phyloP scores from a whole-genome alignment of 2,797 vertebrate genomes.

The Sebastolobus alascanus region DNA sequence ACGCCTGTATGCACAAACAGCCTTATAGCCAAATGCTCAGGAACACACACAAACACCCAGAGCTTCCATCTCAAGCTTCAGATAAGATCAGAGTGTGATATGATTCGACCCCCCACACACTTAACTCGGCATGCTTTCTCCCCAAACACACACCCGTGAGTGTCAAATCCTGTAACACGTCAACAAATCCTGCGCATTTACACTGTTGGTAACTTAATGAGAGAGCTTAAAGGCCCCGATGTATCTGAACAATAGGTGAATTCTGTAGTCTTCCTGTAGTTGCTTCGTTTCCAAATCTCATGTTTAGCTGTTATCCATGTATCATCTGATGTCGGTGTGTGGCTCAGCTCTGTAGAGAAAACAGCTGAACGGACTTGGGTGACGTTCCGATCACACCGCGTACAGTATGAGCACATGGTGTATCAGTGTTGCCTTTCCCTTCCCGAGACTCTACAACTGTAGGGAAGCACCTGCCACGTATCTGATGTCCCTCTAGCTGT shows the following conservation, averaged over 20 bases:
- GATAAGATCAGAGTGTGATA: slow-evolving; percentile 65
- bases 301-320: neutral
- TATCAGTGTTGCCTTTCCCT: slow-evolving; percentile 36
- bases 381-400: slow-evolving; percentile 29
- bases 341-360: slow-evolving; percentile 13
- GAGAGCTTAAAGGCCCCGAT: neutral
- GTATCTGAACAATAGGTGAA: neutral
- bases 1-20: slow-evolving; percentile 50
- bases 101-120: slow-evolving; percentile 54
- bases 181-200: slow-evolving; percentile 5
- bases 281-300: neutral
- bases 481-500: slow-evolving; percentile 61
- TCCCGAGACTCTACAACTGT: slow-evolving; percentile 28
- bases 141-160: neutral
- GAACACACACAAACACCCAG: slow-evolving; percentile 49
- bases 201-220: neutral
- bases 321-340: neutral
- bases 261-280: neutral
- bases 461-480: slow-evolving; percentile 61
- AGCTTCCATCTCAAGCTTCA: slow-evolving; percentile 48
- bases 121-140: slow-evolving; percentile 22
- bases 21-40: slow-evolving; percentile 35
- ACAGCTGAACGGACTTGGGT: slow-evolving; percentile 46
- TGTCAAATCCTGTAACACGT: slow-evolving; percentile 22
- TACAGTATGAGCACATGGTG: slow-evolving; percentile 38